A percentile compares a stretch with the other conserved stretches of the same genome.
phyloP scores from a whole-genome alignment of 2,888 invertebrate genomes.

The Melanostoma scalare region DNA sequence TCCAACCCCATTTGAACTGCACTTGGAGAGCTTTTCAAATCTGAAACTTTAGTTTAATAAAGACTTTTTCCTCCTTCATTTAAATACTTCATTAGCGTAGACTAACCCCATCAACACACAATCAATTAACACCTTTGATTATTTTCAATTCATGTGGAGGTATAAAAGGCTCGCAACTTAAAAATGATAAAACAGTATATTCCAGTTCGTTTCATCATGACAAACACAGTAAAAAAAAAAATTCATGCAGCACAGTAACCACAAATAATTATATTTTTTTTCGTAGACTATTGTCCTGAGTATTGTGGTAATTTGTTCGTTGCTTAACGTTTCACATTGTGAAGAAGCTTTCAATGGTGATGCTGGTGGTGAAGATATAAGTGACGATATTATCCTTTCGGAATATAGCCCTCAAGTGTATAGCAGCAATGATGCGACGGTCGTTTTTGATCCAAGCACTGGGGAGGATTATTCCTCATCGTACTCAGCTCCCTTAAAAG shows the following conservation, averaged over 20 bases:
- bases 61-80: not conserved
- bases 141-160: not conserved
- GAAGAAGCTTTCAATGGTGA: conserved; percentile 4
- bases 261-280: not conserved
- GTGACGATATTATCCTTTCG: conserved; percentile 12
- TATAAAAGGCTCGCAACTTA: not conserved
- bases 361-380: conserved; percentile 1
- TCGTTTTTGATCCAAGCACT: not conserved
- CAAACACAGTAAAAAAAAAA: not conserved
- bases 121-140: conserved; percentile 14
- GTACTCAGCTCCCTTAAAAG: conserved; percentile 4
- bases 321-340: not conserved
- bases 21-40: too few relatives aligned
- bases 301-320: not conserved
- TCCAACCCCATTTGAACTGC: too few relatives aligned
- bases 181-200: not conserved
- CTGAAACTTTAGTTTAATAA: not conserved
- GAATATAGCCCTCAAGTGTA: conserved; percentile 8
- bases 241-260: not conserved
- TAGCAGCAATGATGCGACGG: conserved; percentile 2
- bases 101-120: not conserved
- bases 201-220: not conserved
- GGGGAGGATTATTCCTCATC: not conserved
- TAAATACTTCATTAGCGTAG: not conserved
- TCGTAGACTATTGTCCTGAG: not conserved